Conservation (phyloP, 2,797 vertebrate genomes). For the Hipposideros larvatus region DNA sequence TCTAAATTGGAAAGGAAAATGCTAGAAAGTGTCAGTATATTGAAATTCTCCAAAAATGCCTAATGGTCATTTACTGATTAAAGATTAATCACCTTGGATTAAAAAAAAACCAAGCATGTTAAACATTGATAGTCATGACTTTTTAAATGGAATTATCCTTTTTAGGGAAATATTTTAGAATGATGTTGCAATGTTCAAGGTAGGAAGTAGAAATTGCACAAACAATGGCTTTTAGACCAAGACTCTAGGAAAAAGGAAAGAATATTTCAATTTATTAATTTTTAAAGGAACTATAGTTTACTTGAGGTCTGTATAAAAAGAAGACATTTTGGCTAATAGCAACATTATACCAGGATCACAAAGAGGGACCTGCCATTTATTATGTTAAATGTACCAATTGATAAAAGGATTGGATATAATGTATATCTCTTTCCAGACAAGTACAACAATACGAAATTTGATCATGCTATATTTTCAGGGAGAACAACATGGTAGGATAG, state of each 20-base stretch:
- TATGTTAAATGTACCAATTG: slow-evolving; percentile 75
- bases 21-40: neutral
- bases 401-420: slow-evolving; percentile 72
- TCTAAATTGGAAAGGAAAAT: neutral
- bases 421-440: slow-evolving; percentile 76
- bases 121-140: neutral
- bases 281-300: slow-evolving; percentile 59
- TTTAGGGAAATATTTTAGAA: slow-evolving; percentile 65
- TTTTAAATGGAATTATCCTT: slow-evolving; percentile 42
- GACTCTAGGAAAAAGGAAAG: slow-evolving; percentile 59
- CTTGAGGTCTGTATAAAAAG: slow-evolving; percentile 22
- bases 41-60: slow-evolving; percentile 13
- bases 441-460: slow-evolving; percentile 79
- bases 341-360: slow-evolving; percentile 51
- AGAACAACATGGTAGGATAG: slow-evolving; percentile 72
- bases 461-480: slow-evolving; percentile 71
- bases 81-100: neutral
- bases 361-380: slow-evolving; percentile 68
- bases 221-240: slow-evolving; percentile 60
- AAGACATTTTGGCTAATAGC: slow-evolving; percentile 53
- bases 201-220: slow-evolving; percentile 46
- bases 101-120: neutral
- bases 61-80: neutral
- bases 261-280: slow-evolving; percentile 65
- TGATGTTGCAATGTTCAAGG: slow-evolving; percentile 9